A percentile compares a stretch with the other conserved stretches of the same genome.
Conservation (phyloP, 2,113 vertebrate species). For the Hippoglossus stenolepis region DNA sequence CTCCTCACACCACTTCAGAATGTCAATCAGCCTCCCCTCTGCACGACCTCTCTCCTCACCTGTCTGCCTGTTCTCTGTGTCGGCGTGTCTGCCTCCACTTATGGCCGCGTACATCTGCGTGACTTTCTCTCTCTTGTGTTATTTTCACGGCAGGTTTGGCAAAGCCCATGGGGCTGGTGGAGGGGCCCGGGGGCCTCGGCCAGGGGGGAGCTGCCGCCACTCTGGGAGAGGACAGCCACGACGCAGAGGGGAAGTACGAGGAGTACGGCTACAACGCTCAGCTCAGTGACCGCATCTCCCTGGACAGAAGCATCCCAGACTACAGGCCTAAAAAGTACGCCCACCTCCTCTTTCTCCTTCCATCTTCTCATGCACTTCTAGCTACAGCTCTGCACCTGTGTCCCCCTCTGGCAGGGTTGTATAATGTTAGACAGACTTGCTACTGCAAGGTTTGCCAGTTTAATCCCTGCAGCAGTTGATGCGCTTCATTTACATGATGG, state of each 20-base stretch:
- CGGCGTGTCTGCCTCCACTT: constrained; percentile 1
- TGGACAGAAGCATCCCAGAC: constrained; percentile 97
- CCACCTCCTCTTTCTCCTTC: neutral
- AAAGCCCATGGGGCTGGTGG: constrained; percentile 96
- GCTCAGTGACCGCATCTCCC: constrained; percentile 96
- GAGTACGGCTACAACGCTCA: constrained; percentile 98
- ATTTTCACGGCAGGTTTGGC: constrained; percentile 87
- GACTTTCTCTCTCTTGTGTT: constrained; percentile 33
- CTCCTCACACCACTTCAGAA: constrained; percentile 35
- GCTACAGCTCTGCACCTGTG: constrained; percentile 20
- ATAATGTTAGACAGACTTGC: constrained; percentile 9
- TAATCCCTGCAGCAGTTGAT: constrained; percentile 35
- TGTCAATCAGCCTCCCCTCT: constrained; percentile 55
- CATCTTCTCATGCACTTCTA: constrained; percentile 24
- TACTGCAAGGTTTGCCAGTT: neutral
- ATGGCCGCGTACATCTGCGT: constrained; percentile 22
- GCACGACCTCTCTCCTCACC: constrained; percentile 44
- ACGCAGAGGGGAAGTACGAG: constrained; percentile 90
- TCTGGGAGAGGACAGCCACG: constrained; percentile 89
- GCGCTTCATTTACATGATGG: constrained; percentile 43
- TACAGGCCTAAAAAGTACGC: constrained; percentile 97
- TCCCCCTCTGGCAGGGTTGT: neutral
- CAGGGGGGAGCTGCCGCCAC: constrained; percentile 95
- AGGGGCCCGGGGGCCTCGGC: constrained; percentile 96
- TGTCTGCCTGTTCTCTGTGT: constrained; percentile 12